Evolutionary conservation across 1,140 invertebrate species (phyloP), one percentile per base, ranked within the genome.

Genomic region (Ptiloglossa arizonensis): DNA sequence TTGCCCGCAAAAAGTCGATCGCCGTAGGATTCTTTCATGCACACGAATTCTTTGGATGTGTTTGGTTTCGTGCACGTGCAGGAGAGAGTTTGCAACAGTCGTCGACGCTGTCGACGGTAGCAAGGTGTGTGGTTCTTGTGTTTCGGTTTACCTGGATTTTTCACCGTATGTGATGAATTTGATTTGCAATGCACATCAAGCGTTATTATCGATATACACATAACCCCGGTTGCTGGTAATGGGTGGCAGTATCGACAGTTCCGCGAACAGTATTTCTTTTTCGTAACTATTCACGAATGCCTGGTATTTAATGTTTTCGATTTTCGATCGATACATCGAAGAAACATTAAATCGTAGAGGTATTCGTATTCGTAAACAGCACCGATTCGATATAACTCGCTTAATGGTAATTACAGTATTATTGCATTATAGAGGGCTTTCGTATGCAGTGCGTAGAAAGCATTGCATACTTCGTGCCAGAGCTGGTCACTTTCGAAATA

Each of bases 81-180:
- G 24, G 73, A 76, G 73, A 76, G 73, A 76, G 73, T 76, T 74
- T 41, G 52, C 54, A 57, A 41, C 73, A 75, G 73, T 75, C 54
- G 54, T 32, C 64, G 52, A 68, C 13, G 52, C 29, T 38, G 29
- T 57, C 73, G 52, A 57, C 17, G 11, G 22, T 48, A 48, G 54
- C 44, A 69, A 76, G 32, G 54, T 59, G 54, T 24, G 50, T 69
- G 24, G 64, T 38, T 73, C 13, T 32, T 41, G 35, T 15, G 3
- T 24, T 13, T 46, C 24, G 19, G 22, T 64, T 64, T 54, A 56
- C 22, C 22, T 41, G n/a, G 19, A 46, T 57, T 59, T 72, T 50
- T 15, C 5, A 48, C 38, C 62, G 38, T 27, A 38, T 57, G 22
- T 17, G 13, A 27, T 22, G 17, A 35, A 27, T 68, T 48, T 22